Base-by-base conservation (phyloP, 2,888 invertebrate genomes). In the Leptinotarsa juncta region DNA sequence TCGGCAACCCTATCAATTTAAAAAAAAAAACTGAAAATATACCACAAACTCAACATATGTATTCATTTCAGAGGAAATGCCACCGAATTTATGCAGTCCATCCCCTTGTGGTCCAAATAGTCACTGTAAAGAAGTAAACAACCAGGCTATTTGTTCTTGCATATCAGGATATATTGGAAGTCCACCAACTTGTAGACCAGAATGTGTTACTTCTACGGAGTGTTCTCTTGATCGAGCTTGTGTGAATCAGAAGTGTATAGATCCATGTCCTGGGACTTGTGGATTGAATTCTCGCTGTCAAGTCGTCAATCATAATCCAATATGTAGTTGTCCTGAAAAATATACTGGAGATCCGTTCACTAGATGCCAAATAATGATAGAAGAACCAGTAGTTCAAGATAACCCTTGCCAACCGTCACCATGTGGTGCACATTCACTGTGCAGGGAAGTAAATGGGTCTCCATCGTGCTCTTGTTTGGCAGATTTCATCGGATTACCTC, bases 251-350 rank as follows among this genome's bases (percentile, higher is more conserved):
- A 94, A 93, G 88, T 95, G 94, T 84, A 90, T 91, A 83, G 93
- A 94, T 85, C 94, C 94, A n/a, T 94, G 94, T 79, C 92, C 92
- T 3, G 94, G 94, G 50, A 92, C 93, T 15, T 95, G 95, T 84
- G 95, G 94, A 18, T 88, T 92, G 65, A 92, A 92, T 83, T 94
- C 94, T 0, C 84, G 91, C 67, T 95, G 95, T 82, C 91, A 91
- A 83, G 94, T 94, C 4, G 90, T 92, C 16, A 94, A 94, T 82
- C 95, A 95, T 84, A 92, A 92, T 82, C 94, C 95, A 55, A 92
- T 93, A 84, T 94, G 94, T 83, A 91, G 90, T 71, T 94, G 94
- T 83, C 91, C 91, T 7, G 84, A 89, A 1, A 89, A 90, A 85
- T 91, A 91, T 84, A 92, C 92, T 18, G 94, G 94, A 50, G 92